A percentile compares a stretch with the other conserved stretches of the same genome.
These are phyloP conservation scores for Ectropis grisescens DNA, from an alignment of 1,140 invertebrate genomes.

Conservation along the genomic window DNA sequence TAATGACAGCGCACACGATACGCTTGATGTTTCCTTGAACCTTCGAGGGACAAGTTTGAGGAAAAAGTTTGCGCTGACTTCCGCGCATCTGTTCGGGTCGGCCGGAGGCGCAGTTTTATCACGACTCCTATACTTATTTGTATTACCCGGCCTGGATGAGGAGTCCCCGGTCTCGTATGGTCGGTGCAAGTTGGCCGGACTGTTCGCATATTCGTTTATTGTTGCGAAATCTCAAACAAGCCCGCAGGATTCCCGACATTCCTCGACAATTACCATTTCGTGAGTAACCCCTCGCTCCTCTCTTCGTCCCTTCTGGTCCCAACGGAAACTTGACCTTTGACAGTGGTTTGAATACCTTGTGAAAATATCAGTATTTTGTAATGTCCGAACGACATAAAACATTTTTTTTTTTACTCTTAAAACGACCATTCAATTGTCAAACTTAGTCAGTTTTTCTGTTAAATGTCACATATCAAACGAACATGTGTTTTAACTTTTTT, in stretches of 20 bases:
- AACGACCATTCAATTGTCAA: no score
- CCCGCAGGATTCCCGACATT: conserved; percentile 32
- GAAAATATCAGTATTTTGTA: not conserved
- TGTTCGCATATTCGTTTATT: conserved; percentile 27
- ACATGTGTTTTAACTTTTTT: no score
- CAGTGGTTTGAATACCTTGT: conserved; percentile 1
- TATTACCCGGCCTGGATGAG: conserved; percentile 23
- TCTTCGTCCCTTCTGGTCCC: conserved; percentile 6
- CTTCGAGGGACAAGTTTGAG: conserved; percentile 22
- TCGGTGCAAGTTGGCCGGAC: conserved; percentile 10
- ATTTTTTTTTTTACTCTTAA: no score
- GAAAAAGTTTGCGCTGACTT: conserved; percentile 29
- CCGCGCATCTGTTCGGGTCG: conserved; percentile 39
- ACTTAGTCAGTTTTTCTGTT: no score
- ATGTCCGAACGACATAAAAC: not conserved
- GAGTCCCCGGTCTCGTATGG: conserved; percentile 12
- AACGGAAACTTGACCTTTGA: conserved; percentile 15
- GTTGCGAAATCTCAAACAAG: conserved; percentile 34
- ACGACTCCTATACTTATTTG: conserved; percentile 42
- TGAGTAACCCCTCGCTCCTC: conserved; percentile 30
- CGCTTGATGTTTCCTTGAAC: conserved; percentile 14
- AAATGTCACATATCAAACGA: no score
- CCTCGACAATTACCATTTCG: conserved; percentile 44
- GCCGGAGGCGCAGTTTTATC: conserved; percentile 31
- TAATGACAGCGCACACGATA: conserved; percentile 11